Base-by-base conservation (phyloP, 2,888 invertebrate species). In the Homarus gammarus region DNA sequence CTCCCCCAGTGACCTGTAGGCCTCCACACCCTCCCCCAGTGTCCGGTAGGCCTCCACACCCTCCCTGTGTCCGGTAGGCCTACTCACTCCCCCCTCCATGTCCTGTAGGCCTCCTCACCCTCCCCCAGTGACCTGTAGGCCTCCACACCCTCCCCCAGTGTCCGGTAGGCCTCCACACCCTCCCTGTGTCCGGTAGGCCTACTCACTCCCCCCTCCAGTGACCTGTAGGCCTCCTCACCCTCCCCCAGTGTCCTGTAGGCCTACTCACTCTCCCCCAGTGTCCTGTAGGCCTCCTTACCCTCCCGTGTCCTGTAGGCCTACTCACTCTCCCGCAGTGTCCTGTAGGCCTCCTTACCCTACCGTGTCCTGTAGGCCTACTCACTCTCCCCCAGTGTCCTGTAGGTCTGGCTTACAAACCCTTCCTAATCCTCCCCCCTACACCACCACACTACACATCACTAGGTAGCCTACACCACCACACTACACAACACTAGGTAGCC, bases 191-290 rank as follows among this genome's bases (percentile, higher is more conserved):
- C 51, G 31, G 12, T 12, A 5, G 12, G 5, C n/a, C n/a, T n/a
- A n/a, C n/a, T n/a, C n/a, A n/a, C 44, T n/a, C 44, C 44, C 44
- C 44, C 44, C 44, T 5, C 44, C 12, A 44, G 5, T 8, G 44
- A 8, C 44, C 68, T 22, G 10, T 15, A 8, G 1, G 8, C 27
- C 78, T 73, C 38, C 2, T 0, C 40, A 27, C 27, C 40, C 27
- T 22, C 40, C 77, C 40, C 40, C 38, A 15, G 12, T 10, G 3
- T 40, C 38, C 40, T 77, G 2, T 44, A 22, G 0, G 27, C 49
- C 78, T 78, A n/a, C n/a, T n/a, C n/a, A n/a, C n/a, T n/a, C n/a
- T 49, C 49, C 78, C 49, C 79, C 44, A 44, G 44, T n/a, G n/a
- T 12, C 8, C 49, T 15, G 15, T 49, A 49, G 49, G 15, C 49